Base-by-base conservation (phyloP, 2,797 vertebrate species). In the Gadopsis bispinosus region DNA sequence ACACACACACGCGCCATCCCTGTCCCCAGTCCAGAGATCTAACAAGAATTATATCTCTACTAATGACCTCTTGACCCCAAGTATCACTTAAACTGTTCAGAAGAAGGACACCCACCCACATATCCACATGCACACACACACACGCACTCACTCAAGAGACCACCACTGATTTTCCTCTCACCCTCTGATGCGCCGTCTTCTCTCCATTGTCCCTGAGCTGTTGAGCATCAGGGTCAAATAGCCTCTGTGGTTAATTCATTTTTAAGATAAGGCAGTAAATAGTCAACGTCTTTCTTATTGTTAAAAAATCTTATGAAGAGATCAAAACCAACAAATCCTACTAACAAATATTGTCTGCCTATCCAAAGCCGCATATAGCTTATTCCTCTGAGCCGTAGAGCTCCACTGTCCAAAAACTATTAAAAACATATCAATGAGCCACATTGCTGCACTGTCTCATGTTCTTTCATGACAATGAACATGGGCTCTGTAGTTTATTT, bases 1-100 rank as follows among this genome's bases (percentile, higher is more conserved):
- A 80, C 87, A 63, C 67, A 63, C 66, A 47, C 69, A 45, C 53
- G 61, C 26, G 48, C 0, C 45, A 29, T 55, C 45, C 12, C 22
- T 75, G 63, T 86, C 69, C 66, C 69, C 73, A 83, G 83, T 79
- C 67, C 59, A 72, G 67, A 63, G 29, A 78, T 75, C 66, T 20
- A 61, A 59, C 5, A 71, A 88, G 84, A 90, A 20, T 79, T 87
- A 88, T 82, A 79, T 74, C 74, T 73, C 69, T 22, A 72, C 71
- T 47, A 48, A 73, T 92, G 85, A 91, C 66, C 89, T 60, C 48
- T 70, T 64, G 58, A 83, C 73, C 87, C 73, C 66, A 83, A 79
- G 80, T 56, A 81, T 80, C 50, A 89, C 87, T 89, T 89, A 77
- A 83, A 73, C 67, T 70, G 54, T 85, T 88, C 73, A 76, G 37